These are phyloP conservation scores for Myopa tessellatipennis DNA, from an alignment of 2,888 invertebrate species.

Conservation along the genomic window DNA sequence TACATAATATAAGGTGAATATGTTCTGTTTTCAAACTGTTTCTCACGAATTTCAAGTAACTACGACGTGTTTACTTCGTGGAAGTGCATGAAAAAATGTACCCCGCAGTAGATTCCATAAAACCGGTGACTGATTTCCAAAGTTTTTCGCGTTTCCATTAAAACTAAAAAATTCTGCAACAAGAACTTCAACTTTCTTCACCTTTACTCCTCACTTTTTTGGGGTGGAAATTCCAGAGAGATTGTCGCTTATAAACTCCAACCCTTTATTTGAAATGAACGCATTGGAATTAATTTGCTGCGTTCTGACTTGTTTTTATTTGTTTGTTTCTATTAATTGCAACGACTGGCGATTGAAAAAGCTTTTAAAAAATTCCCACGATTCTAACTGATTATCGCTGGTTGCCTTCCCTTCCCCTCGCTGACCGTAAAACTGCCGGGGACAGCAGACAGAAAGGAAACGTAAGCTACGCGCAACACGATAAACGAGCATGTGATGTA, in stretches of 20 bases:
- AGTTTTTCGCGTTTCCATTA: neutral
- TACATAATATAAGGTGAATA: neutral
- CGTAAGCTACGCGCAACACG: neutral
- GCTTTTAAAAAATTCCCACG: conserved; percentile 7
- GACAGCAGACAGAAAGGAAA: neutral
- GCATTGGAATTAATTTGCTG: neutral
- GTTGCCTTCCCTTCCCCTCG: neutral
- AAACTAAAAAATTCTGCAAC: neutral
- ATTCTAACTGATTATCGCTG: neutral
- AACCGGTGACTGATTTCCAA: neutral
- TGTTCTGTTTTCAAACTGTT: neutral
- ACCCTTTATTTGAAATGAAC: neutral
- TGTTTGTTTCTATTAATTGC: neutral
- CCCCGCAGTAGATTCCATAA: neutral
- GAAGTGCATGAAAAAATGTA: neutral
- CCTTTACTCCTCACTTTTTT: neutral
- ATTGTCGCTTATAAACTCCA: neutral
- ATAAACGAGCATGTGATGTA: too few species aligned
- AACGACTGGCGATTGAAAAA: neutral
- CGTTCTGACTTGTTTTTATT: neutral
- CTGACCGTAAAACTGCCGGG: neutral
- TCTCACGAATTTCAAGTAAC: neutral
- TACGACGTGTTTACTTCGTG: neutral
- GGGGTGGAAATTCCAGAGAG: neutral
- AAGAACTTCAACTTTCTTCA: too few species aligned